Evolutionary conservation across 2,888 invertebrate genomes (phyloP).

Genomic region (Plebejus melissa): DNA sequence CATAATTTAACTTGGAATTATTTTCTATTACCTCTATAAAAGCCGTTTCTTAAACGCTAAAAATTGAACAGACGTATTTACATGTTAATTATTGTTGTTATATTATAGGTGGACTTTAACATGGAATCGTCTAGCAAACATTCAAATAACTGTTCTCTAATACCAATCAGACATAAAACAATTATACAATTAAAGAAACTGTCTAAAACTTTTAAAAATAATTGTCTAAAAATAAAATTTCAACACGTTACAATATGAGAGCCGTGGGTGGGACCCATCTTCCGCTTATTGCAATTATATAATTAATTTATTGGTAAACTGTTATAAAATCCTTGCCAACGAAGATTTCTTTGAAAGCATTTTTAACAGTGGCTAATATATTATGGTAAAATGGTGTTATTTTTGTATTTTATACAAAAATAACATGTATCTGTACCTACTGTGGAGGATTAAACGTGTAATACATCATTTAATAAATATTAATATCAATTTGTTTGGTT

Average conservation of each 20-base stretch:
- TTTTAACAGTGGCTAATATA: background rate
- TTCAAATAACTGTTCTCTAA: conserved; percentile 8
- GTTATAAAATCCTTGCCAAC: conserved; percentile 37
- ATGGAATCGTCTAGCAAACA: background rate
- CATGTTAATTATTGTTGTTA: background rate
- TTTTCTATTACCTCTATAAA: too few species aligned
- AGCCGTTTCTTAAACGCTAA: background rate
- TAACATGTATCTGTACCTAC: too few species aligned
- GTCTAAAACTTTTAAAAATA: conserved; percentile 12
- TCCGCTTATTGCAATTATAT: conserved; percentile 40
- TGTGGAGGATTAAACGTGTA: too few species aligned
- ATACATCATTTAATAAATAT: too few species aligned
- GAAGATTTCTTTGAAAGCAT: conserved; percentile 40
- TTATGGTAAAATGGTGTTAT: too few species aligned
- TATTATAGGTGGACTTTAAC: background rate
- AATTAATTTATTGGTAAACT: conserved; percentile 36
- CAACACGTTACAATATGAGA: conserved; percentile 30
- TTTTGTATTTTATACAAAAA: too few species aligned
- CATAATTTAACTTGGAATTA: background rate
- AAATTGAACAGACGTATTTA: background rate
- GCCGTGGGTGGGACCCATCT: conserved; percentile 44
- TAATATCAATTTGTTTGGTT: too few species aligned
- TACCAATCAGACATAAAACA: conserved; percentile 19
- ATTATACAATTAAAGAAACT: conserved; percentile 25
- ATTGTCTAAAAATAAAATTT: conserved; percentile 27